Evolutionary conservation across 2,113 vertebrate genomes (phyloP).

Genomic region (Oncorhynchus masou): DNA sequence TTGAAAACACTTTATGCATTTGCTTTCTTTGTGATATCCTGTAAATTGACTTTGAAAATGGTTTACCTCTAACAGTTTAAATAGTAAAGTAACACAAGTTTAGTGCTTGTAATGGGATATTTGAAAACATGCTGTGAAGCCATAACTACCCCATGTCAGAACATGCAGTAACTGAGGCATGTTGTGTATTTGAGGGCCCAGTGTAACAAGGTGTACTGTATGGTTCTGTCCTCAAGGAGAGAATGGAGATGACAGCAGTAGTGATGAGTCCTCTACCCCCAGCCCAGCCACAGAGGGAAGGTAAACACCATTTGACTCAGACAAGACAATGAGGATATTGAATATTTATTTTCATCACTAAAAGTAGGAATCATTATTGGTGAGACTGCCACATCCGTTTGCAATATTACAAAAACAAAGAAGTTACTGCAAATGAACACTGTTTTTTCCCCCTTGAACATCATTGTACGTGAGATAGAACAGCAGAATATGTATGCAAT

Average conservation of each 20-base stretch:
- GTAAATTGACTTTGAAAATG: background rate
- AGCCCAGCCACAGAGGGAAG: conserved; percentile 89
- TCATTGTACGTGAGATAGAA: too few species aligned
- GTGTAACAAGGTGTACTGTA: background rate
- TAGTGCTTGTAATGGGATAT: too few species aligned
- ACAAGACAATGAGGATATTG: background rate
- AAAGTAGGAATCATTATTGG: too few species aligned
- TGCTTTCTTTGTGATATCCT: conserved; percentile 9
- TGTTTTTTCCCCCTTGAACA: too few species aligned
- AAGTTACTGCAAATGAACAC: too few species aligned
- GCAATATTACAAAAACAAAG: too few species aligned
- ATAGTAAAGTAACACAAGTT: background rate
- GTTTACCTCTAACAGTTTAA: background rate
- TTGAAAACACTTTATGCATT: conserved; percentile 1
- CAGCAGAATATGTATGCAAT: too few species aligned
- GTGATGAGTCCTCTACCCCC: conserved; percentile 86
- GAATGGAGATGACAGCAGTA: conserved; percentile 89
- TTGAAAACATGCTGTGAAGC: too few species aligned
- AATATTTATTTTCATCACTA: background rate
- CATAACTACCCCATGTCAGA: too few species aligned
- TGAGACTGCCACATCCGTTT: too few species aligned
- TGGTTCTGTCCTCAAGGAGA: conserved; percentile 68
- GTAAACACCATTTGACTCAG: conserved; percentile 62
- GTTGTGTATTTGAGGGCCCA: background rate
- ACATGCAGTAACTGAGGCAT: background rate